phyloP scores from a whole-genome alignment of 2,797 vertebrate genomes.

The Triplophysa bombifrons region DNA sequence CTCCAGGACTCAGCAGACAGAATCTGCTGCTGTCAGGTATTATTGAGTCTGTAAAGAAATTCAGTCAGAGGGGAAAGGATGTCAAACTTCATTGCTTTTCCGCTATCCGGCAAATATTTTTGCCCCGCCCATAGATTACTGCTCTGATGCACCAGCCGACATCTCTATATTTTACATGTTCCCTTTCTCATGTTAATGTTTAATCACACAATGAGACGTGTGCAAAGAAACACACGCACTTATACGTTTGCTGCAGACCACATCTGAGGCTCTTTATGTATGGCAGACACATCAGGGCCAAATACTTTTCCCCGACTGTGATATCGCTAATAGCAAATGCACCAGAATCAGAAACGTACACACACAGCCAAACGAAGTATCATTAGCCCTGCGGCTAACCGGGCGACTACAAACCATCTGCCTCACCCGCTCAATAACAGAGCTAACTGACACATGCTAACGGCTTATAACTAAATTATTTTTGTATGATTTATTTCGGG shows the following conservation, averaged over 20 bases:
- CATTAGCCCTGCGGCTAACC: constrained; percentile 16
- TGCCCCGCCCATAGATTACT: not conserved
- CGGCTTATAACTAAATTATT: not conserved
- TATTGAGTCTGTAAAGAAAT: constrained; percentile 22
- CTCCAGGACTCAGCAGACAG: constrained; percentile 20
- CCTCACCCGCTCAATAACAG: constrained; percentile 20
- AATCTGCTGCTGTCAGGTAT: constrained; percentile 19
- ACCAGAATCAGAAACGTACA: constrained; percentile 6
- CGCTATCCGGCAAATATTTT: constrained; percentile 23
- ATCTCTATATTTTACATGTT: constrained; percentile 11
- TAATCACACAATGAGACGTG: not conserved
- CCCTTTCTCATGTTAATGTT: not conserved
- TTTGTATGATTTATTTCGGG: no score
- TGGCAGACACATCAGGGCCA: constrained; percentile 12
- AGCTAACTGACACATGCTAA: constrained; percentile 15
- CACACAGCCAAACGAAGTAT: constrained; percentile 12
- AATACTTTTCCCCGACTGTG: constrained; percentile 17
- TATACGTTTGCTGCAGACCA: not conserved
- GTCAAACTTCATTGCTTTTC: constrained; percentile 38
- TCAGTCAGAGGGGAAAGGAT: constrained; percentile 12
- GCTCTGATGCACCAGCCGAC: not conserved
- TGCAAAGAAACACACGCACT: not conserved
- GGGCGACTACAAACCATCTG: constrained; percentile 25
- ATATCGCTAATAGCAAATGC: constrained; percentile 30
- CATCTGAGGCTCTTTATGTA: constrained; percentile 2